These are phyloP conservation scores for Gymnocypris eckloni DNA, from an alignment of 2,797 vertebrate genomes.

Conservation along the genomic window DNA sequence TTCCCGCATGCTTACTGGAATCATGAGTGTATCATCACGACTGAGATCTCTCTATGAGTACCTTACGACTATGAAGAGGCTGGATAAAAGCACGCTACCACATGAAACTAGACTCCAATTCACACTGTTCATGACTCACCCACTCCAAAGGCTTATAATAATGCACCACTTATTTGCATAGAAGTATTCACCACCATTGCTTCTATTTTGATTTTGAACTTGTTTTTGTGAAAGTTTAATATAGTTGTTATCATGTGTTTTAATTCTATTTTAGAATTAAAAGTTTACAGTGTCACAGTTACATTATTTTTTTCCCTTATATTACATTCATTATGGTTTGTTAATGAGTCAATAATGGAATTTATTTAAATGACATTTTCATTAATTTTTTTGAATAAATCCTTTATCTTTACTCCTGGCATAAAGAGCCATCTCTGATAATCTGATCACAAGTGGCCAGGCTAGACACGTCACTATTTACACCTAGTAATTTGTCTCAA, in stretches of 20 bases:
- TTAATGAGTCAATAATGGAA: not conserved
- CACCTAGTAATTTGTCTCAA: not conserved
- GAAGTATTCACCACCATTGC: not conserved
- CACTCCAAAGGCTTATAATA: slow-evolving; percentile 23
- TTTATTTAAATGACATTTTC: not conserved
- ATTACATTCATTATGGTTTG: not conserved
- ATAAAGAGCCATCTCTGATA: not conserved
- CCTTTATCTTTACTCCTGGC: not conserved
- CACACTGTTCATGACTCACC: slow-evolving; percentile 15
- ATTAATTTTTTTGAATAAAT: not conserved
- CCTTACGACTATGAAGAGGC: slow-evolving; percentile 7
- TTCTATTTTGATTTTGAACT: slow-evolving; percentile 4
- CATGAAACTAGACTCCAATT: slow-evolving; percentile 41
- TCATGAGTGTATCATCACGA: slow-evolving; percentile 45
- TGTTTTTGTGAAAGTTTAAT: not conserved
- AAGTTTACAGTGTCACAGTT: not conserved
- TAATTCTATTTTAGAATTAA: not conserved
- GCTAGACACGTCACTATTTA: not conserved
- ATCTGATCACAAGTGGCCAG: not conserved
- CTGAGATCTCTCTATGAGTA: slow-evolving; percentile 29
- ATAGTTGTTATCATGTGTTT: not conserved
- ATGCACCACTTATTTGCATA: slow-evolving; percentile 5
- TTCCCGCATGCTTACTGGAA: slow-evolving; percentile 71
- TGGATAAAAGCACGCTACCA: slow-evolving; percentile 46
- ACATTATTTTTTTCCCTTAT: not conserved